Evolutionary conservation across 2,113 vertebrate species (phyloP), one percentile per base, ranked within the genome.

Genomic region (Eublepharis macularius): DNA sequence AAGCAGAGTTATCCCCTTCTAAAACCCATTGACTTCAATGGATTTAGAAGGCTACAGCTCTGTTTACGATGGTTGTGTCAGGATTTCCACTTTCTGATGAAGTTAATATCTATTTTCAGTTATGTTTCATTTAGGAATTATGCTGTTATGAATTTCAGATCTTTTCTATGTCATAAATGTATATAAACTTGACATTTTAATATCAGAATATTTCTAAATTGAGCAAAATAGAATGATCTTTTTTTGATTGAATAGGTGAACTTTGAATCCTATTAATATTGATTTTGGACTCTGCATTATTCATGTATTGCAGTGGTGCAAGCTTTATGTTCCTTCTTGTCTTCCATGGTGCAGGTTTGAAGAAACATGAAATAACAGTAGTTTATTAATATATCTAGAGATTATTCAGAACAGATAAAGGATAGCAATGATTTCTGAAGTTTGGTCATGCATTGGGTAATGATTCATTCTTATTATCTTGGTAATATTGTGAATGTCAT

Each of bases 51-150:
- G 60, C 19, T 26, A 29, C 21, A 26, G 26, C 57, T 60, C 57
- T 60, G 57, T 21, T 24, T 19, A 60, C 19, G 57, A 60, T 26
- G 26, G 57, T 21, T 8, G 4, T 60, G 57, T 24, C 21, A 41
- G 39, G 4, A 7, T 29, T 73, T 39, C 2, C 24, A 13, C 70
- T 73, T 43, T 73, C 19, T 47, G 73, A 75, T 75, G 43, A 47
- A 32, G 14, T 32, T 49, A 75, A 47, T 7, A 0, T 0, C 3
- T 76, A 65, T 65, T 36, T 36, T 0, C 0, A 0, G 3, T 75
- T 49, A 57, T 24, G 49, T 1, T n/a, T 41, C 0, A 29, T 63
- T 63, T 26, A 29, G 60, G 60, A 63, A 63, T 63, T 6, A 29
- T 29, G 26, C 60, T 29, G 26, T 29, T 63, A 63, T 10, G 26